These are phyloP conservation scores for Copsychus sechellarum DNA, from an alignment of 2,113 vertebrate species.

Conservation along the genomic window DNA sequence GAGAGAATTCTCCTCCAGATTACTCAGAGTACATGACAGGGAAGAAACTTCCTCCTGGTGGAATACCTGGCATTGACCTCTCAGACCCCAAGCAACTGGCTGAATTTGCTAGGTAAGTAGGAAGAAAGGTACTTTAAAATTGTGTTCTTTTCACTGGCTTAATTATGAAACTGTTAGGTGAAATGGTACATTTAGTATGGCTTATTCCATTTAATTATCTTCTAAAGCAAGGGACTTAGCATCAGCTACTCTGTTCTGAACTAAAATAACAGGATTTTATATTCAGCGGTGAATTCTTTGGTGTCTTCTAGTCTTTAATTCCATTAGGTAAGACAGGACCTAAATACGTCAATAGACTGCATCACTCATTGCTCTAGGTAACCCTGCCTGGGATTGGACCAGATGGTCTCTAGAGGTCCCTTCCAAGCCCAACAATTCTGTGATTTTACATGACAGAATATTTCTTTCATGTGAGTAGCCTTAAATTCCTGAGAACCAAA, in stretches of 20 bases:
- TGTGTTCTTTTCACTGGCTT: background rate
- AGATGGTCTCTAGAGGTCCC: background rate
- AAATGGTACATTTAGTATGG: background rate
- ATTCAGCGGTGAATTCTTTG: background rate
- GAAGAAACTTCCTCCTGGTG: constrained; percentile 97
- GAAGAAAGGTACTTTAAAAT: background rate
- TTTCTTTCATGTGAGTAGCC: background rate
- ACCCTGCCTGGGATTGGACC: background rate
- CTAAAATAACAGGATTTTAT: background rate
- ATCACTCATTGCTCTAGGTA: background rate
- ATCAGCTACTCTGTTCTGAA: background rate
- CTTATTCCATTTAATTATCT: background rate
- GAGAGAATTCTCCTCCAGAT: constrained; percentile 96
- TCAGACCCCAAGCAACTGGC: constrained; percentile 98
- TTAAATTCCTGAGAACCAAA: background rate
- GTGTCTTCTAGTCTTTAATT: background rate
- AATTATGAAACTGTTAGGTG: background rate
- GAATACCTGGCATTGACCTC: constrained; percentile 96
- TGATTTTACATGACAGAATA: background rate
- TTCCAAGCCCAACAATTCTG: background rate
- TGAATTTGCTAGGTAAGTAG: constrained; percentile 93
- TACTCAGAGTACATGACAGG: constrained; percentile 99
- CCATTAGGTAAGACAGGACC: background rate
- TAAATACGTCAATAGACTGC: background rate
- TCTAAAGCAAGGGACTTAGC: background rate